phyloP scores from a whole-genome alignment of 1,140 invertebrate species.

The Lepidotrigona ventralis region DNA sequence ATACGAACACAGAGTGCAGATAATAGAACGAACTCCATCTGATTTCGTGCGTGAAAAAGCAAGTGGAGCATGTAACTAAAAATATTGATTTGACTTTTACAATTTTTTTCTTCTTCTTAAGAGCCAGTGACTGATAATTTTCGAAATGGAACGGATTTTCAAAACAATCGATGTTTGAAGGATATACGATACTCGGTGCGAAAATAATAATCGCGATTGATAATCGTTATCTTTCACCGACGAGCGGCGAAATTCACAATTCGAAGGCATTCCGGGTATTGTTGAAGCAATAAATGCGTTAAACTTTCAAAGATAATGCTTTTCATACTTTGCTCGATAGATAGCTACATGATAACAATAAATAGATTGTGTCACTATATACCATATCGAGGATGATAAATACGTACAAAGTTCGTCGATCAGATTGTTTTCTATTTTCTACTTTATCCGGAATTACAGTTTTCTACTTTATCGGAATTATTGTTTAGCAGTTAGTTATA shows the following conservation, averaged over 20 bases:
- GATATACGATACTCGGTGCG: background rate
- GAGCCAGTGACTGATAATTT: background rate
- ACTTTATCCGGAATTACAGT: no score
- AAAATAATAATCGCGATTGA: background rate
- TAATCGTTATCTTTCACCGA: background rate
- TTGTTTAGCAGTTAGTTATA: background rate
- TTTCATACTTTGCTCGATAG: background rate
- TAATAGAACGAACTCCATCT: background rate
- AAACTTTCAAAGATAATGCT: background rate
- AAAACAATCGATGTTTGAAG: background rate
- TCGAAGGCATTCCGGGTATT: background rate
- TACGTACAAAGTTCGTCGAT: background rate
- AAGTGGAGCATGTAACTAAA: background rate
- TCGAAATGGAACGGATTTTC: background rate
- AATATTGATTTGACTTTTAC: background rate
- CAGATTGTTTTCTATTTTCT: no score
- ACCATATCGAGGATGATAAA: background rate
- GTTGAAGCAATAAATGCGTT: background rate
- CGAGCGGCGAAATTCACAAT: no score
- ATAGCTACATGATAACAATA: background rate
- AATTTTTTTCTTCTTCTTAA: no score
- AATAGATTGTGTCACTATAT: background rate
- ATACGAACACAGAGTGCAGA: background rate
- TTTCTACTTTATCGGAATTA: background rate
- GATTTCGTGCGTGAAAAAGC: background rate